phyloP scores from a whole-genome alignment of 2,888 invertebrate genomes.

The Rhingia campestris region DNA sequence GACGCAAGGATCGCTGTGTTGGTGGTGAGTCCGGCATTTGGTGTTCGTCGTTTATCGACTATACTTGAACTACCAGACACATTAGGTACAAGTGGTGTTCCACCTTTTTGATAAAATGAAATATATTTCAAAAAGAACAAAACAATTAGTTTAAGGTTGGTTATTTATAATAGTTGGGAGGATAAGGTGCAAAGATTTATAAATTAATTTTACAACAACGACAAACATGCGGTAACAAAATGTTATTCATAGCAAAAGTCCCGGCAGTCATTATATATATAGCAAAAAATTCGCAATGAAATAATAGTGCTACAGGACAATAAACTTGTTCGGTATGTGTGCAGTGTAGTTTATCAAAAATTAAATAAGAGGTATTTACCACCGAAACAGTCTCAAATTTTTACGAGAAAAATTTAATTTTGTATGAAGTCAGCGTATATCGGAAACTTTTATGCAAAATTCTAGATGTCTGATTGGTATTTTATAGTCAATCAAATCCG shows the following conservation, averaged over 20 bases:
- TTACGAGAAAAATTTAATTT: no score
- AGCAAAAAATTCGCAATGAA: no score
- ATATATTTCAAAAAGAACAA: conserved; percentile 52
- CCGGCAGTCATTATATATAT: conserved; percentile 12
- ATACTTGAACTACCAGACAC: conserved; percentile 68
- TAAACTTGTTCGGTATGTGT: no score
- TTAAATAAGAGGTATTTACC: no score
- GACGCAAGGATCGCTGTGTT: conserved; percentile 75
- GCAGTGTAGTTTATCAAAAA: no score
- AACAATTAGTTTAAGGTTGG: not conserved
- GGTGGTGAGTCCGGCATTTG: conserved; percentile 75
- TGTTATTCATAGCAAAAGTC: conserved; percentile 36
- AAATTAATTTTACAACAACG: conserved; percentile 50
- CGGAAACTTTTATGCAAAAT: no score
- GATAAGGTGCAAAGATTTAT: not conserved
- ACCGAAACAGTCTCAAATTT: no score
- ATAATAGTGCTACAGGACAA: no score
- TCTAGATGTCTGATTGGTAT: no score
- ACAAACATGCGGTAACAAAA: conserved; percentile 63
- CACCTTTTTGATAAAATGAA: conserved; percentile 82
- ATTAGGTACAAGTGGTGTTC: conserved; percentile 83
- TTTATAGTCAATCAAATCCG: no score
- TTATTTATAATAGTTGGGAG: not conserved
- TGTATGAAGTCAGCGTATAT: no score
- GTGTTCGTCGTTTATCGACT: conserved; percentile 76